Evolutionary conservation across 2,113 vertebrate genomes (phyloP).

Genomic region (Coregonus clupeaformis): DNA sequence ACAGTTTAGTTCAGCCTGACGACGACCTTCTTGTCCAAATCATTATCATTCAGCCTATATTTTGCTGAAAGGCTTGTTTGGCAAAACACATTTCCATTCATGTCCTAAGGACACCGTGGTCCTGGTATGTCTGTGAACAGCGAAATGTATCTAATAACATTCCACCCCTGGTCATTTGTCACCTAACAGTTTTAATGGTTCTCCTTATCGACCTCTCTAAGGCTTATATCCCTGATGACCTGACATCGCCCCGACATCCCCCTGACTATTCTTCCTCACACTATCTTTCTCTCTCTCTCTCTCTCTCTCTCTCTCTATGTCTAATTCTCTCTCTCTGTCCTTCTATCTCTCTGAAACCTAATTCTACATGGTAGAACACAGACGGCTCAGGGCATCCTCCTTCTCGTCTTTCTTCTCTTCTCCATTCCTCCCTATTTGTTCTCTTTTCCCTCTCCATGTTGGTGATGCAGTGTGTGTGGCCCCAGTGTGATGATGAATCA

Average conservation of each 20-base stretch:
- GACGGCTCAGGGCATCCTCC: background rate
- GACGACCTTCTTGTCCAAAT: no score
- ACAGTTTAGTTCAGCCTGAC: no score
- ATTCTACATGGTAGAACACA: constrained; percentile 18
- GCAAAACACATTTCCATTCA: no score
- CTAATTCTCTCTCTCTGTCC: no score
- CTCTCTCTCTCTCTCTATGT: background rate
- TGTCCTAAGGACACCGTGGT: no score
- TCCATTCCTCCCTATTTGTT: no score
- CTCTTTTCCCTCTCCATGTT: no score
- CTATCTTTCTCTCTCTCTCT: background rate
- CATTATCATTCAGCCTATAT: no score
- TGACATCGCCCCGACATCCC: constrained; percentile 34
- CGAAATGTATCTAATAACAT: constrained; percentile 35
- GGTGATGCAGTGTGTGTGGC: background rate
- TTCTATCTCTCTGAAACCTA: background rate
- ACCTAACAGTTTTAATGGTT: constrained; percentile 45
- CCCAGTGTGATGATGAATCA: constrained; percentile 19
- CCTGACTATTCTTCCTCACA: constrained; percentile 25
- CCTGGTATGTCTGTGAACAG: background rate
- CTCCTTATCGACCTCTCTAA: constrained; percentile 54
- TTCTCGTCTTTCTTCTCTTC: no score
- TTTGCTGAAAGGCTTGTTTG: no score
- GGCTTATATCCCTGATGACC: constrained; percentile 43
- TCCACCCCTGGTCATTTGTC: constrained; percentile 47